phyloP scores from a whole-genome alignment of 2,113 vertebrate species.

The Rhinoptilus africanus region DNA sequence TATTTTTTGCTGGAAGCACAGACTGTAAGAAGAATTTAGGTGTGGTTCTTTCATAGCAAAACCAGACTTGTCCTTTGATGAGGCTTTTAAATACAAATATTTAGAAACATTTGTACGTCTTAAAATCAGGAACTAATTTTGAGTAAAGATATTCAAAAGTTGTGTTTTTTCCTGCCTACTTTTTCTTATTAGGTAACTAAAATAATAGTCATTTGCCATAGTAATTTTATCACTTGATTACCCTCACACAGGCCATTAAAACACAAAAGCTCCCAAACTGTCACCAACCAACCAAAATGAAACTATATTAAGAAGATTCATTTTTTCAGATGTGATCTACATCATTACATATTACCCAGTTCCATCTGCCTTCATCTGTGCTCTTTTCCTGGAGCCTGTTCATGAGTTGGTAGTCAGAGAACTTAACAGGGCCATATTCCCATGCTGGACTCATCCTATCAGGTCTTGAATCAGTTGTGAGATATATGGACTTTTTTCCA shows the following conservation, averaged over 20 bases:
- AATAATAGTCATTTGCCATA: neutral
- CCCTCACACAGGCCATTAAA: neutral
- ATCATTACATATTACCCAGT: accelerated
- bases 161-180: neutral
- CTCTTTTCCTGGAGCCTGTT: neutral
- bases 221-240: neutral
- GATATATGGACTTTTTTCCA: neutral
- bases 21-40: neutral
- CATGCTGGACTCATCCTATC: neutral
- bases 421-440: neutral
- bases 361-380: neutral
- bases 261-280: neutral
- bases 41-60: neutral
- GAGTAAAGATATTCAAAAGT: neutral
- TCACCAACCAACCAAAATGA: neutral
- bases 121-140: neutral
- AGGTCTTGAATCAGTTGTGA: neutral
- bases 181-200: neutral
- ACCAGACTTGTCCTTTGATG: neutral
- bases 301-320: neutral
- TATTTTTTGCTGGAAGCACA: neutral
- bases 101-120: neutral
- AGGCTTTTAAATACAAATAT: neutral
- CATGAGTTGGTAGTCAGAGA: neutral
- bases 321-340: neutral